phyloP scores from a whole-genome alignment of 2,888 invertebrate species.

The Acronicta leporina region DNA sequence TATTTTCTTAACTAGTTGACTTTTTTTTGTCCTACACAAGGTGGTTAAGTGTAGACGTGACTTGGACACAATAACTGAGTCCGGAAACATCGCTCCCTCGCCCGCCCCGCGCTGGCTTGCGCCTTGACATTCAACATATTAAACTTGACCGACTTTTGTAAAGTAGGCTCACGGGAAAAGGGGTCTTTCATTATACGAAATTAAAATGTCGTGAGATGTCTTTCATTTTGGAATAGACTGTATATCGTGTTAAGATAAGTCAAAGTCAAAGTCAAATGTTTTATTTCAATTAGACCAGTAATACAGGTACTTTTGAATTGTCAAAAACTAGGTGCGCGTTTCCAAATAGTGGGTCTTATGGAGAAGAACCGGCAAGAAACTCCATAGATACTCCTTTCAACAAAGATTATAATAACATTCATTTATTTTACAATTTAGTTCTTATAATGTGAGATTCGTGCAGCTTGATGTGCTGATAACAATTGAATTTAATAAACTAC shows the following conservation, averaged over 20 bases:
- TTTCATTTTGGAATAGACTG: neutral
- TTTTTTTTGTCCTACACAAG: neutral
- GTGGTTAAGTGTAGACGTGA: neutral
- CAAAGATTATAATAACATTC: too few species aligned
- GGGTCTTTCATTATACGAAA: neutral
- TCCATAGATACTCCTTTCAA: too few species aligned
- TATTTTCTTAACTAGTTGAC: neutral
- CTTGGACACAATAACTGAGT: slow-evolving; percentile 12
- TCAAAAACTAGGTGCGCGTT: too few species aligned
- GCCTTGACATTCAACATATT: slow-evolving; percentile 36
- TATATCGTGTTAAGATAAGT: neutral
- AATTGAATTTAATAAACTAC: too few species aligned
- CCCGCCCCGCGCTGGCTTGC: neutral
- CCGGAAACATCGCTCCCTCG: slow-evolving; percentile 4
- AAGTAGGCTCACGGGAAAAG: slow-evolving; percentile 6
- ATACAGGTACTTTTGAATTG: too few species aligned
- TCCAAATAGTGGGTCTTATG: too few species aligned
- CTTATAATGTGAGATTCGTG: too few species aligned
- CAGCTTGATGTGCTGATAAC: too few species aligned
- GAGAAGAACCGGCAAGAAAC: too few species aligned
- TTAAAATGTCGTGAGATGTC: neutral
- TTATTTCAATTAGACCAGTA: too few species aligned
- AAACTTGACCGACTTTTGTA: slow-evolving; percentile 47
- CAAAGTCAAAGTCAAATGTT: too few species aligned
- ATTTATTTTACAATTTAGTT: too few species aligned